Evolutionary conservation across 2,113 vertebrate species (phyloP).

Genomic region (Stigmatopora nigra): DNA sequence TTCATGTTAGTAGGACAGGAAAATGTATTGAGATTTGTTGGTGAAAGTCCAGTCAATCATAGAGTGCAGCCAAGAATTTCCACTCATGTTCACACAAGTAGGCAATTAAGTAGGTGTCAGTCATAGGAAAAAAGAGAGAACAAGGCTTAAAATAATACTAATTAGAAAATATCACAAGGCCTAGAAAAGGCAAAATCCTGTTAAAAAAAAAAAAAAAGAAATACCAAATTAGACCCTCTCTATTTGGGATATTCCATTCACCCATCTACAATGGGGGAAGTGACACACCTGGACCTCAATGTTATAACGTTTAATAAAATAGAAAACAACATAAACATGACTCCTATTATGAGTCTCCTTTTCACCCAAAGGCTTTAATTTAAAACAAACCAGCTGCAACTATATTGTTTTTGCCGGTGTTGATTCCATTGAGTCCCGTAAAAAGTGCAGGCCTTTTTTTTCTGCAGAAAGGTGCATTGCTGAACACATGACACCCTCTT

Average conservation of each 20-base stretch:
- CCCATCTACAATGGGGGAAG: background rate
- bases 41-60: background rate
- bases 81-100: background rate
- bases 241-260: background rate
- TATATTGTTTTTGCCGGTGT: background rate
- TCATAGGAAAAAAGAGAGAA: background rate
- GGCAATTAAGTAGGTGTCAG: background rate
- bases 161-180: background rate
- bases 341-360: background rate
- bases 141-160: background rate
- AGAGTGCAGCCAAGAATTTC: background rate
- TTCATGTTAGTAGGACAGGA: background rate
- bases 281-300: background rate
- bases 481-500: constrained; percentile 13
- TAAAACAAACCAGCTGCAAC: background rate
- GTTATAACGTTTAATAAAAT: background rate
- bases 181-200: background rate
- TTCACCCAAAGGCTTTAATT: background rate
- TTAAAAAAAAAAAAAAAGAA: no score
- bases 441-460: background rate
- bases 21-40: background rate
- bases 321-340: constrained; percentile 1
- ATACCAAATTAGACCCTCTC: background rate
- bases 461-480: background rate
- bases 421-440: background rate